Conservation (phyloP, 2,888 invertebrate species). For the Conistra vaccinii region DNA sequence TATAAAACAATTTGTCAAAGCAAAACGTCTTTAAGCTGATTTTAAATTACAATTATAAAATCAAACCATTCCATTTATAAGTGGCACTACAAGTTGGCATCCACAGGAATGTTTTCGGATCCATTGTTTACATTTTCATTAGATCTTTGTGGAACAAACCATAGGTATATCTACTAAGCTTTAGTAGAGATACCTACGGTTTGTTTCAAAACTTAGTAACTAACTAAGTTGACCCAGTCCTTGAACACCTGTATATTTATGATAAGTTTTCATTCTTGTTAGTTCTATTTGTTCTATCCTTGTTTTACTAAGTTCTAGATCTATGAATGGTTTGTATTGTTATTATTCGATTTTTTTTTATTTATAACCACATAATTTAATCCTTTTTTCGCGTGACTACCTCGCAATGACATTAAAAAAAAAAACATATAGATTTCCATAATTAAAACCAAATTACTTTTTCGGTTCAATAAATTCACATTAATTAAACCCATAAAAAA, state of each 20-base stretch:
- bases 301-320: not conserved
- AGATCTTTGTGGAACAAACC: not conserved
- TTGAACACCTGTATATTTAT: not conserved
- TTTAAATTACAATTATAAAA: not conserved
- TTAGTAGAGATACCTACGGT: too few species aligned
- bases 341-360: not conserved
- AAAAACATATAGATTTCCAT: conserved; percentile 13
- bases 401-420: not conserved
- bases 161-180: not conserved
- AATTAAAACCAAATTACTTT: conserved; percentile 50
- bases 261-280: not conserved
- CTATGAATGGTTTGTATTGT: not conserved
- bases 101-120: not conserved
- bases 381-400: not conserved
- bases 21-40: not conserved
- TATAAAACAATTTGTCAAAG: not conserved
- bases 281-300: not conserved
- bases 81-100: not conserved
- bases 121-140: not conserved
- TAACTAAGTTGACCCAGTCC: not conserved
- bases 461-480: conserved; percentile 40
- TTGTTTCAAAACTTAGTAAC: too few species aligned
- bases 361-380: not conserved
- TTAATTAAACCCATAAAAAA: conserved; percentile 64
- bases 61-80: not conserved